Base-by-base conservation (phyloP, 2,888 invertebrate species). In the Sepiola atlantica region DNA sequence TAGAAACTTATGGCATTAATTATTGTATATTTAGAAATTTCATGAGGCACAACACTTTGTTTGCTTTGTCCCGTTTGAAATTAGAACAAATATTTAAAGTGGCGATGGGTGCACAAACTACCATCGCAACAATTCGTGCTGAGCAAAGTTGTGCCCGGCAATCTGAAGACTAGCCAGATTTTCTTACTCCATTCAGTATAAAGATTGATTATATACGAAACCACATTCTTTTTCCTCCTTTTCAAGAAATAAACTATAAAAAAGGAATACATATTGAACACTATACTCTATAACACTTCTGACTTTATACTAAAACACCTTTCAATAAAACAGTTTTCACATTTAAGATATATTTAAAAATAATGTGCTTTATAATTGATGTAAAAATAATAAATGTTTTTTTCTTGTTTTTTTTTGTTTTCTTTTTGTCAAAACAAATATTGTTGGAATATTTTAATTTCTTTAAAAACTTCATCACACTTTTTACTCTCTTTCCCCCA, bases 261-360 rank as follows among this genome's bases (percentile, higher is more conserved):
- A 77, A 45, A 45, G n/a, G 45, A 45, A 45, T 45, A 77, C n/a
- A 77, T n/a, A 77, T n/a, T 77, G 77, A 77, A 77, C 14, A n/a
- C n/a, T n/a, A n/a, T n/a, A n/a, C n/a, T n/a, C n/a, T n/a, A n/a
- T n/a, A n/a, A n/a, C n/a, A 77, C 77, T 77, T 18, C 77, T 77
- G 77, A n/a, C 77, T 77, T 77, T 77, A 77, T 77, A 77, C 32
- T 77, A 77, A 45, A 77, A 77, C 77, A 77, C 77, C n/a, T 77
- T 77, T 77, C n/a, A 77, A 77, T 77, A 77, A 77, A 77, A 77
- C 77, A 77, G 77, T 77, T n/a, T 77, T n/a, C 77, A 77, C 77
- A 77, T 77, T 77, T 77, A 77, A 61, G 24, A 61, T 24, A 24
- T 24, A 61, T 24, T 61, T 61, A 61, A 61, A 61, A 61, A 61